Percentiles rank a stretch among this genome's conserved stretches.
phyloP scores from a whole-genome alignment of 2,797 vertebrate genomes.

The Lepidocolaptes lacrymiger region DNA sequence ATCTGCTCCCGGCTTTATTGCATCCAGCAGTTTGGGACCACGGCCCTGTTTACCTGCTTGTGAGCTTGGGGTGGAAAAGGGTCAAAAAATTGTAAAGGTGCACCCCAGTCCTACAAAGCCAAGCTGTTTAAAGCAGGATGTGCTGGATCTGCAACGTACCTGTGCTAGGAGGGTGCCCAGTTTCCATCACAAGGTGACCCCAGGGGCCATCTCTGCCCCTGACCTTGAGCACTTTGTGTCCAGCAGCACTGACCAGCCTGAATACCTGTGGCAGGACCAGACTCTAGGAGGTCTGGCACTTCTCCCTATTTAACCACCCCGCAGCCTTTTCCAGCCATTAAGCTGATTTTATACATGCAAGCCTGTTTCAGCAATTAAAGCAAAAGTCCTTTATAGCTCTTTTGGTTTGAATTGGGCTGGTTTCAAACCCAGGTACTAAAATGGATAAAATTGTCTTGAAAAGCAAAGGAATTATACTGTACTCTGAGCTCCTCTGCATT shows the following conservation, averaged over 20 bases:
- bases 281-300: neutral
- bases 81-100: neutral
- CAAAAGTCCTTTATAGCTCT: constrained; percentile 46
- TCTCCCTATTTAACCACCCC: neutral
- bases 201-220: neutral
- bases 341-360: constrained; percentile 47
- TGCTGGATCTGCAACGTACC: neutral
- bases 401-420: constrained; percentile 57
- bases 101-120: neutral
- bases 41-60: neutral
- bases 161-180: neutral
- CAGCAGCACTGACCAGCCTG: neutral
- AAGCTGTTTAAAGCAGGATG: neutral
- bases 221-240: fast-evolving
- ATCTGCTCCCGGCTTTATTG: neutral
- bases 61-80: neutral
- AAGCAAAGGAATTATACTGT: constrained; percentile 33
- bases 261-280: neutral
- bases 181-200: neutral
- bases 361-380: constrained; percentile 62
- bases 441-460: constrained; percentile 64
- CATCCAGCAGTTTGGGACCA: neutral
- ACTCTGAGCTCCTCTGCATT: constrained; percentile 43
- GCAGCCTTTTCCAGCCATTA: constrained; percentile 24
- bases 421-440: constrained; percentile 72